Evolutionary conservation across 2,888 invertebrate genomes (phyloP), one percentile per base, ranked within the genome.

Genomic region (Tholera decimalis): DNA sequence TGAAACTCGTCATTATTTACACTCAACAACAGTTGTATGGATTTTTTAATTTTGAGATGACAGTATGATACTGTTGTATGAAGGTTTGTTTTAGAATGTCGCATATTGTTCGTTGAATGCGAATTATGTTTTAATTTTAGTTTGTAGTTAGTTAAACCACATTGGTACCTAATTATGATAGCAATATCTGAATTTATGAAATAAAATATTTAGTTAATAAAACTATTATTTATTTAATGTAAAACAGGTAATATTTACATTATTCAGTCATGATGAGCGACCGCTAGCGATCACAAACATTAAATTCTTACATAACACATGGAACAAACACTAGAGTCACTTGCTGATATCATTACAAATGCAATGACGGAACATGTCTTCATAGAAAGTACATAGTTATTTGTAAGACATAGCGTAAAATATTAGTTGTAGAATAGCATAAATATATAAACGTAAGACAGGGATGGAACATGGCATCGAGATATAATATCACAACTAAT

Each of bases 211-310:
- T 57, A 43, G 22, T 53, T 89, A 88, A 85, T 88, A 89, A 90
- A 90, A 91, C 87, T 91, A 90, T 83, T 89, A 92, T 81, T 92
- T 91, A 92, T 93, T 93, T 87, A 87, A 88, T 92, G 91, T 87
- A 92, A 92, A 93, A 92, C 90, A 91, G 84, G 88, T 85, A 85
- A 85, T 93, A 94, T 94, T 93, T 94, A 94, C 94, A 94, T 87
- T 92, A 92, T 93, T 95, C 95, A 95, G 95, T 95, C 95, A 91
- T 90, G 85, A 91, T 89, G 59, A 84, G 84, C 83, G 88, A 88
- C 85, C 88, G 69, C 77, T 70, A 69, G 65, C 65, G 84, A 87
- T 84, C 89, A 85, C 86, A 83, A 83, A 79, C 77, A 80, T 83
- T 76, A 82, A 78, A 82, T 82, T 81, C 76, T 80, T 77, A 79